A percentile compares a stretch with the other conserved stretches of the same genome.
These are phyloP conservation scores for Ochlodes sylvanus DNA, from an alignment of 2,888 invertebrate genomes.

Conservation along the genomic window DNA sequence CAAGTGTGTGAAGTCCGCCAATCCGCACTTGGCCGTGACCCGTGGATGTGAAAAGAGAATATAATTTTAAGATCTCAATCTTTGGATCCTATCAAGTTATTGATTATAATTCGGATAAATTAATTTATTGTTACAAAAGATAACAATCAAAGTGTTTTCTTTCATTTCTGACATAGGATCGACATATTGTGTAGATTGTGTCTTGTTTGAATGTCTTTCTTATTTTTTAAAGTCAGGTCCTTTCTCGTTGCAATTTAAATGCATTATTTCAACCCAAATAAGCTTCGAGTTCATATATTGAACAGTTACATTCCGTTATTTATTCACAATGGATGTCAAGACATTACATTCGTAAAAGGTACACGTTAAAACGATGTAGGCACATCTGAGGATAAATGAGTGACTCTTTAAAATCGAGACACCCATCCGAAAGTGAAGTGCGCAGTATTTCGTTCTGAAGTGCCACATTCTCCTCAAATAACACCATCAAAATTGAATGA, in stretches of 20 bases:
- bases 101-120: too few relatives aligned
- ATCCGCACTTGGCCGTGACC: too few relatives aligned
- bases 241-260: neutral
- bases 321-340: conserved; percentile 29
- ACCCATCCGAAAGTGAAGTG: conserved; percentile 37
- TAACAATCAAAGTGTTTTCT: too few relatives aligned
- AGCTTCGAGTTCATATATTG: conserved; percentile 19
- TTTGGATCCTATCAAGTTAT: too few relatives aligned
- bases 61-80: too few relatives aligned
- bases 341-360: conserved; percentile 12
- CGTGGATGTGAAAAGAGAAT: too few relatives aligned
- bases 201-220: too few relatives aligned
- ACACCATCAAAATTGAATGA: conserved; percentile 61
- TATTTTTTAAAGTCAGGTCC: too few relatives aligned
- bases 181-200: too few relatives aligned
- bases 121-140: too few relatives aligned
- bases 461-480: conserved; percentile 33
- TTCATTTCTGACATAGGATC: too few relatives aligned
- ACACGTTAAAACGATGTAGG: conserved; percentile 30
- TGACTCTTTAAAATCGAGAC: conserved; percentile 26
- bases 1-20: too few relatives aligned
- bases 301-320: conserved; percentile 27
- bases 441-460: conserved; percentile 33
- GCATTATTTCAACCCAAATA: neutral
- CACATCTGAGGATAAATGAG: conserved; percentile 30